Evolutionary conservation across 2,797 vertebrate species (phyloP), one percentile per base, ranked within the genome.

Genomic region (Xiphorhynchus erythropygius): DNA sequence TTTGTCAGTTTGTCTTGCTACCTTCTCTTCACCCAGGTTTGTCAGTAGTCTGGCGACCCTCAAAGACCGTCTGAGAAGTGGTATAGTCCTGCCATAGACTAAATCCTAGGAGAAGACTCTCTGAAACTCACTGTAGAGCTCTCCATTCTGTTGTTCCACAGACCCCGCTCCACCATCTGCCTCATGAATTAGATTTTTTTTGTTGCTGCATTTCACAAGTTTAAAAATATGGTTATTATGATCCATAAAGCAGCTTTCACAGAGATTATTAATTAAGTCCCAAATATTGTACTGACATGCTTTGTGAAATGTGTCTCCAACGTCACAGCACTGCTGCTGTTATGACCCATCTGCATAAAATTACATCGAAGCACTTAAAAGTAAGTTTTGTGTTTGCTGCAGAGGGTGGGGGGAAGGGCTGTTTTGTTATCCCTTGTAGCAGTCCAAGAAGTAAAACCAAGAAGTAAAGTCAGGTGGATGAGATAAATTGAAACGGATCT

Each of bases 401-500:
- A 9, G 27, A 13, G 44, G 17, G 37, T 5, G 15, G 28, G 3
- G 4, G 5, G 9, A 7, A 65, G 17, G n/a, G 81, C 64, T 86
- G 62, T 46, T 96, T 87, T 55, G 33, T 83, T 93, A 94, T 96
- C 74, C 92, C 83, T 95, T 89, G 60, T 74, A 97, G 92, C 86
- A 74, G 78, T 46, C 86, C 94, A 95, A 67, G 76, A 97, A 97
- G 97, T 96, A 97, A 98, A 97, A 97, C 93, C 94, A 60, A 77
- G 94, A 97, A 97, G 95, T 97, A 97, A 96, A 98, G 96, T 97
- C 97, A 97, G 97, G 97, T 97, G 96, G 94, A 97, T 95, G 97
- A 98, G 97, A 98, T 98, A 98, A 98, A 98, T 98, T 97, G 98
- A 98, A 98, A 97, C 35, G 95, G 96, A 98, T 97, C 97, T 98